Percentiles rank a stretch among this genome's conserved stretches.
phyloP scores from a whole-genome alignment of 2,113 vertebrate genomes.

The Cichladusa arquata region DNA sequence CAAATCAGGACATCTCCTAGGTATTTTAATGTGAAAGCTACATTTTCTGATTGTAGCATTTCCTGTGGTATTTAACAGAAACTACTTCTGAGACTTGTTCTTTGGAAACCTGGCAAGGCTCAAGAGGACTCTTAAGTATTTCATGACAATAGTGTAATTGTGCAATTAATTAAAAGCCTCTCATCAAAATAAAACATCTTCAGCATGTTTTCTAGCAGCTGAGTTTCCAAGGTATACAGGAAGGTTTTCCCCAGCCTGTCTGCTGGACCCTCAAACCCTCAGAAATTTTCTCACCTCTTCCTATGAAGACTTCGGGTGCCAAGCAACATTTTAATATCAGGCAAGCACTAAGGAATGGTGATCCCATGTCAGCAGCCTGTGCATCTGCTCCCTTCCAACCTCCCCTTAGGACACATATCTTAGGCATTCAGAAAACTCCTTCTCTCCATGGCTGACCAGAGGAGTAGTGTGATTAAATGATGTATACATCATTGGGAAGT shows the following conservation, averaged over 20 bases:
- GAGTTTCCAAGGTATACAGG: neutral
- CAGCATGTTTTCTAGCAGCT: neutral
- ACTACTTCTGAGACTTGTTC: neutral
- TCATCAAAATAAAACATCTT: constrained; percentile 40
- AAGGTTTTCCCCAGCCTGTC: neutral
- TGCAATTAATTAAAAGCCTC: constrained; percentile 58
- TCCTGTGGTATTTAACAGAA: constrained; percentile 9
- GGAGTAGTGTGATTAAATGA: neutral
- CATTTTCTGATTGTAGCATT: neutral
- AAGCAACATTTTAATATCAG: neutral
- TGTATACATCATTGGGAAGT: neutral
- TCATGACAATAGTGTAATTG: constrained; percentile 32
- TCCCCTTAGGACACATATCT: neutral
- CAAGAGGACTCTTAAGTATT: constrained; percentile 47
- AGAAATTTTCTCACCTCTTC: neutral
- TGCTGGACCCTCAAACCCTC: neutral
- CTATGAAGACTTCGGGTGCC: neutral
- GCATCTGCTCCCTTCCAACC: neutral
- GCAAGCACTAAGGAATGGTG: neutral
- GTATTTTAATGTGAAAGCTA: neutral
- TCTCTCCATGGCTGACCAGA: neutral
- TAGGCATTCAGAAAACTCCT: neutral
- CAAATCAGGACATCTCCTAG: neutral
- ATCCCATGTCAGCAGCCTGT: neutral
- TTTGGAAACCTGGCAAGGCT: constrained; percentile 27